Percentiles rank a stretch among this genome's conserved stretches.
Conservation (phyloP, 2,797 vertebrate species). For the Cyclura pinguis region DNA sequence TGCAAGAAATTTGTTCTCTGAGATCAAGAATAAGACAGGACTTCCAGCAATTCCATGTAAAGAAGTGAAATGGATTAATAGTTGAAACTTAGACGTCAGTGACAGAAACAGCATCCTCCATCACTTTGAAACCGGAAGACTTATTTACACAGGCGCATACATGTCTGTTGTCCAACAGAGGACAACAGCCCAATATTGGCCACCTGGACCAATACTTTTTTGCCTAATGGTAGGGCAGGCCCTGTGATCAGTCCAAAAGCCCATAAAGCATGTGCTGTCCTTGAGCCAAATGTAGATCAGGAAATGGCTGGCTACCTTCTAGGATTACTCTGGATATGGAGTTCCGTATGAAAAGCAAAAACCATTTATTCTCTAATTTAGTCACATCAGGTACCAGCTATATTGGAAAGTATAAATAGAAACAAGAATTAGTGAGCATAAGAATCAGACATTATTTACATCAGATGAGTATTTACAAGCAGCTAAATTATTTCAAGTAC, state of each 20-base stretch:
- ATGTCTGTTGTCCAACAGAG: background rate
- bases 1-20: background rate
- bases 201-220: background rate
- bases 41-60: background rate
- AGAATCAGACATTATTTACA: constrained; percentile 2
- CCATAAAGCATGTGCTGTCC: background rate
- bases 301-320: background rate
- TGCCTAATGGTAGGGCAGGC: background rate
- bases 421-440: background rate
- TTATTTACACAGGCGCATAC: background rate
- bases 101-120: background rate
- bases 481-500: background rate
- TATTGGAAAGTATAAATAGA: background rate
- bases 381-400: background rate
- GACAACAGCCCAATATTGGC: background rate
- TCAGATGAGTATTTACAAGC: background rate
- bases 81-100: background rate
- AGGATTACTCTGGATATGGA: background rate
- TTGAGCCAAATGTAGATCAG: background rate
- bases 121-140: background rate
- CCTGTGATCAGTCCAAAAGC: background rate
- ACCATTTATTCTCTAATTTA: background rate
- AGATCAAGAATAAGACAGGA: background rate
- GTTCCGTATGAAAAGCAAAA: background rate
- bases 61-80: background rate